These are phyloP conservation scores for Girardia tigrina DNA, from an alignment of 2,888 invertebrate species.

Conservation along the genomic window DNA sequence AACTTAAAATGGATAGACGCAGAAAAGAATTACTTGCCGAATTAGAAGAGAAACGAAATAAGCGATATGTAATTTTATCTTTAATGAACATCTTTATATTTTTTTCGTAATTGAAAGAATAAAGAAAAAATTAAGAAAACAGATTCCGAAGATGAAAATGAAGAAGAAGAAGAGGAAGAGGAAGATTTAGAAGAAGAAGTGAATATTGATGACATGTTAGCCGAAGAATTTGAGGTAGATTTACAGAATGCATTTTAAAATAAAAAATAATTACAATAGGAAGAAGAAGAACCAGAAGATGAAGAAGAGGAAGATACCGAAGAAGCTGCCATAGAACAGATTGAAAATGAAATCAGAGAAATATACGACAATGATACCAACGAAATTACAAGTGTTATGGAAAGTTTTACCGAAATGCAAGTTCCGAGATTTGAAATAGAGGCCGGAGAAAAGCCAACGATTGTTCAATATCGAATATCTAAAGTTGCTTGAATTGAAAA, in stretches of 20 bases:
- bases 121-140: not conserved
- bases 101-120: no score
- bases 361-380: slow-evolving; percentile 46
- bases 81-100: no score
- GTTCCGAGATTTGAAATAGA: slow-evolving; percentile 45
- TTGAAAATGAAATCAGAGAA: slow-evolving; percentile 46
- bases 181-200: slow-evolving; percentile 46
- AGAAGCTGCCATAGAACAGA: slow-evolving; percentile 47
- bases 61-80: slow-evolving; percentile 31
- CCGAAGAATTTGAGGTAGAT: slow-evolving; percentile 47
- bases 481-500: slow-evolving; percentile 42
- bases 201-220: slow-evolving; percentile 45
- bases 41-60: slow-evolving; percentile 38
- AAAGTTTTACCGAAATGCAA: slow-evolving; percentile 45
- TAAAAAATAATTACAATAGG: not conserved
- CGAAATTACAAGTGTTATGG: slow-evolving; percentile 44
- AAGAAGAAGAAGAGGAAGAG: slow-evolving; percentile 44
- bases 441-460: slow-evolving; percentile 46
- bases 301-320: slow-evolving; percentile 49
- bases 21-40: slow-evolving; percentile 45
- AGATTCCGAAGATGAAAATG: slow-evolving; percentile 38
- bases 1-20: slow-evolving; percentile 44
- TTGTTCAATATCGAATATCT: slow-evolving; percentile 45
- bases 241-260: not conserved
- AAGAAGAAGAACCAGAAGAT: slow-evolving; percentile 49